Percentiles rank a stretch among this genome's conserved stretches.
Evolutionary conservation across 2,113 vertebrate genomes (phyloP).

Genomic region (Rhinolophus sinicus): DNA sequence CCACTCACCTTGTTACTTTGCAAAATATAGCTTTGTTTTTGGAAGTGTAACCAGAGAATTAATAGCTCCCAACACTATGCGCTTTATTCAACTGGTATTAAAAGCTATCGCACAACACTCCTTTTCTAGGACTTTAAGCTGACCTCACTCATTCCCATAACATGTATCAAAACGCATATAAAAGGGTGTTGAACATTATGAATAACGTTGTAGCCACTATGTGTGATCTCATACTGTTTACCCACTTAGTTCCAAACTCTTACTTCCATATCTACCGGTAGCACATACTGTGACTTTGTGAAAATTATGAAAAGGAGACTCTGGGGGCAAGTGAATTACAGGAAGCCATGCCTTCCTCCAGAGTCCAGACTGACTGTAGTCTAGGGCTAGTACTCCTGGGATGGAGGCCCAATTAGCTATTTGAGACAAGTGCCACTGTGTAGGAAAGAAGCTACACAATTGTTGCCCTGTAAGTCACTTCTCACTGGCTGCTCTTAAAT

Average conservation of each 20-base stretch:
- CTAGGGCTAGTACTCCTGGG: neutral
- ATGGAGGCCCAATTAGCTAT: neutral
- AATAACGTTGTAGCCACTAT: neutral
- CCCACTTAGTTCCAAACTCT: neutral
- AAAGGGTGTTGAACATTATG: neutral
- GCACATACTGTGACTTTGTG: neutral
- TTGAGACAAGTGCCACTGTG: neutral
- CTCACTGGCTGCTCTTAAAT: neutral
- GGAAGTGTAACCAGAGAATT: neutral
- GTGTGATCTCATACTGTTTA: neutral
- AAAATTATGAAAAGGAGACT: neutral
- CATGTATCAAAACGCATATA: neutral
- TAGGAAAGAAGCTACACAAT: neutral
- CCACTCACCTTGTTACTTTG: neutral
- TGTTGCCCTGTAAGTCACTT: neutral
- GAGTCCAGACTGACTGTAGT: neutral
- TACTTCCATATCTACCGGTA: neutral
- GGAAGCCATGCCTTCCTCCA: neutral
- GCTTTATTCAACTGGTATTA: neutral
- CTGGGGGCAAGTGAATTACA: neutral
- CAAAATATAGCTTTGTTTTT: neutral
- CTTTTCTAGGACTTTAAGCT: neutral
- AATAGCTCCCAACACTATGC: neutral
- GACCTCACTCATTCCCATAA: neutral
- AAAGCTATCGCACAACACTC: neutral